Evolutionary conservation across 2,888 invertebrate species (phyloP).

Genomic region (Nesidiocoris tenuis): DNA sequence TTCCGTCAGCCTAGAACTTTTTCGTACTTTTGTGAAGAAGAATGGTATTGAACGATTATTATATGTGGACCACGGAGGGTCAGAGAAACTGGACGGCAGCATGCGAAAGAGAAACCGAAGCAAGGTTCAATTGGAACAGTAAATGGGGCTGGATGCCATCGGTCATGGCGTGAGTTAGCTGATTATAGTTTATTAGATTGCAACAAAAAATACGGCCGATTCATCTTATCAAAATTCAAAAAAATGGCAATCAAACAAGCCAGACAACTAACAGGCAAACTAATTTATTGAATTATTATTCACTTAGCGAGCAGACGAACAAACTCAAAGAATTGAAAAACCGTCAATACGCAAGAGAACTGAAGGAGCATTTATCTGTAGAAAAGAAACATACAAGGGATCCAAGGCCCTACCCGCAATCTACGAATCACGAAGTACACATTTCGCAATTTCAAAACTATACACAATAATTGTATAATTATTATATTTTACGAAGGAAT

Average conservation of each 20-base stretch:
- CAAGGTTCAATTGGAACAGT: constrained; percentile 24
- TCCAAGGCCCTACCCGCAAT: constrained; percentile 25
- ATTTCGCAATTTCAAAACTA: too few species aligned
- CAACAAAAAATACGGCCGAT: too few species aligned
- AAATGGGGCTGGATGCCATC: constrained; percentile 43
- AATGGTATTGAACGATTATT: not conserved
- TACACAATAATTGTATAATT: too few species aligned
- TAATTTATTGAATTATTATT: too few species aligned
- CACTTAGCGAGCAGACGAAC: constrained; percentile 18
- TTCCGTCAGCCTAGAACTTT: too few species aligned
- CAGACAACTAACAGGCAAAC: too few species aligned
- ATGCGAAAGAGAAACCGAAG: constrained; percentile 5
- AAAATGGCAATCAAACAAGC: too few species aligned
- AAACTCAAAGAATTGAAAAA: constrained; percentile 35
- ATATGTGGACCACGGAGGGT: constrained; percentile 35
- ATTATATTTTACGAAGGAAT: too few species aligned
- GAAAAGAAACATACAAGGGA: constrained; percentile 2
- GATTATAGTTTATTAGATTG: too few species aligned
- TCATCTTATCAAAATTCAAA: too few species aligned
- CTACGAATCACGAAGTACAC: constrained; percentile 32
- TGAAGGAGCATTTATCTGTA: not conserved
- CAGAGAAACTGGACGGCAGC: constrained; percentile 34
- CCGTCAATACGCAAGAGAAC: constrained; percentile 4
- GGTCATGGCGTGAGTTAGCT: constrained; percentile 34
- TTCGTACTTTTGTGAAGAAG: too few species aligned